Percentiles rank a stretch among this genome's conserved stretches.
phyloP scores from a whole-genome alignment of 2,888 invertebrate genomes.

The Ornithoptera alexandrae region DNA sequence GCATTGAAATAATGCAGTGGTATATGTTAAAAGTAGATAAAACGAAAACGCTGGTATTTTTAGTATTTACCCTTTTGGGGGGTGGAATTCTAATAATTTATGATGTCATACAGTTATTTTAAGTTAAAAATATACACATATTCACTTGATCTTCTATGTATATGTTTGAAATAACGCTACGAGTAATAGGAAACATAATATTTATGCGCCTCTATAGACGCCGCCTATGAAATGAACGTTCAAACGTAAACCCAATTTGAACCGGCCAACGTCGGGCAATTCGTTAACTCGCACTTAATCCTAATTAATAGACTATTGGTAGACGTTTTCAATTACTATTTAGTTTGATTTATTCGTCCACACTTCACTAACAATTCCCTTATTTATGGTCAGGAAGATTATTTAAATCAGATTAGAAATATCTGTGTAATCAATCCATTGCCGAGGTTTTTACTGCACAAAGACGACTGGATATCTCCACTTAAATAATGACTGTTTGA shows the following conservation, averaged over 20 bases:
- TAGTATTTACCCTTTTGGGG: too few relatives aligned
- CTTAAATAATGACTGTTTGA: too few relatives aligned
- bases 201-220: constrained; percentile 15
- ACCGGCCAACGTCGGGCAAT: constrained; percentile 57
- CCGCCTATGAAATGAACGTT: constrained; percentile 36
- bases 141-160: not conserved
- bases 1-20: not conserved
- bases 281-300: constrained; percentile 65
- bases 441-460: constrained; percentile 31
- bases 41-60: too few relatives aligned
- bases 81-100: too few relatives aligned
- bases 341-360: constrained; percentile 62
- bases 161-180: not conserved
- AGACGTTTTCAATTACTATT: constrained; percentile 72
- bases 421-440: constrained; percentile 44
- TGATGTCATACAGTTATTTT: not conserved
- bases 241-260: constrained; percentile 47
- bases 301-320: constrained; percentile 75
- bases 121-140: not conserved
- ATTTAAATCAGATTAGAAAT: constrained; percentile 52
- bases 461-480: not conserved
- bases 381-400: constrained; percentile 53
- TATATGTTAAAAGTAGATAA: too few relatives aligned
- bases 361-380: constrained; percentile 51
- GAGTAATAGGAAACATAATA: not conserved